These are phyloP conservation scores for Nymphalis polychloros DNA, from an alignment of 2,888 invertebrate species.

Conservation along the genomic window DNA sequence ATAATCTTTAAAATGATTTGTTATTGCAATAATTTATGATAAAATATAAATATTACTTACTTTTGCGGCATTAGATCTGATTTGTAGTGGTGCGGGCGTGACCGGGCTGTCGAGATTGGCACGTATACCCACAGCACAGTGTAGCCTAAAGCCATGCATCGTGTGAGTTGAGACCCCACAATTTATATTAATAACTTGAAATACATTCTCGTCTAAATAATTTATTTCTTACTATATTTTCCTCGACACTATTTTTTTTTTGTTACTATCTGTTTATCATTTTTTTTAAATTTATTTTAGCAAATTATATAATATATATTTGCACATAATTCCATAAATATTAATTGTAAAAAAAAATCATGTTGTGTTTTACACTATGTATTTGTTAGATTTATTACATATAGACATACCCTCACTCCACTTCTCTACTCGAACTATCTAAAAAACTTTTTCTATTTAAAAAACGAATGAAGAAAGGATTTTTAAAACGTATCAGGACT, in stretches of 20 bases:
- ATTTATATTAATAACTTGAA: conserved; percentile 36
- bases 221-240: conserved; percentile 5
- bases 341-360: too few relatives aligned
- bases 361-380: too few relatives aligned
- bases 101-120: conserved; percentile 29
- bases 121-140: conserved; percentile 28
- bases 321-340: too few relatives aligned
- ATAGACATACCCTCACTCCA: too few relatives aligned
- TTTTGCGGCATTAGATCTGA: conserved; percentile 31
- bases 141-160: conserved; percentile 34
- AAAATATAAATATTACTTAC: conserved; percentile 23
- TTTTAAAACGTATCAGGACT: too few relatives aligned
- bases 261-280: too few relatives aligned
- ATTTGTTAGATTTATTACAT: too few relatives aligned
- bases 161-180: conserved; percentile 37
- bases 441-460: too few relatives aligned
- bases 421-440: too few relatives aligned
- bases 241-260: not conserved
- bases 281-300: too few relatives aligned
- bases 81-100: conserved; percentile 34
- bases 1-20: not conserved
- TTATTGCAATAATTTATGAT: conserved; percentile 6
- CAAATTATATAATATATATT: too few relatives aligned
- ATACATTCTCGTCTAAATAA: conserved; percentile 22
- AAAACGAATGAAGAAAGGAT: too few relatives aligned